phyloP scores from a whole-genome alignment of 92 coral and sea anemone genomes.

The Porites lobata region DNA sequence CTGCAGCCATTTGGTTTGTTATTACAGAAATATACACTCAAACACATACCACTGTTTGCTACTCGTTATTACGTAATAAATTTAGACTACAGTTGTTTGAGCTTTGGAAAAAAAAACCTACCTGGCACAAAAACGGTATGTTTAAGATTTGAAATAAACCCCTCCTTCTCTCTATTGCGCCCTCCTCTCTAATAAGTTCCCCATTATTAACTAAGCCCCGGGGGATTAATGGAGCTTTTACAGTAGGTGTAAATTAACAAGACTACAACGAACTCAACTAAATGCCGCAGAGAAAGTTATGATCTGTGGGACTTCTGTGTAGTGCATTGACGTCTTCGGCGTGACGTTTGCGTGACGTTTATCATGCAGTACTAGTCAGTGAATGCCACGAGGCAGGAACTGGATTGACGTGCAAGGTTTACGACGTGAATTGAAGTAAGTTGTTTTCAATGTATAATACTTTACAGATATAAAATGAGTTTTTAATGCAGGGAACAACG shows the following conservation, averaged over 20 bases:
- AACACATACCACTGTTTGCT: conserved; percentile 18
- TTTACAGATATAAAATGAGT: neutral
- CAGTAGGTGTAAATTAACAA: neutral
- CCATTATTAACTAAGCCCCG: conserved; percentile 7
- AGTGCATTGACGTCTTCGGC: neutral
- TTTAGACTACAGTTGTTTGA: conserved; percentile 23
- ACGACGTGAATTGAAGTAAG: neutral
- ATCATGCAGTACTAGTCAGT: neutral
- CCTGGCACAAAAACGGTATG: conserved; percentile 12
- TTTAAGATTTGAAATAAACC: conserved; percentile 36
- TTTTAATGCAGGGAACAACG: neutral
- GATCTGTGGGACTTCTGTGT: neutral
- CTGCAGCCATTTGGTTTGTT: neutral
- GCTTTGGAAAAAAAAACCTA: conserved; percentile 12
- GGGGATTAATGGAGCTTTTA: conserved; percentile 5
- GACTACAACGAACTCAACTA: neutral
- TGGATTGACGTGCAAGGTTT: neutral
- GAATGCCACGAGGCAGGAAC: conserved; percentile 1
- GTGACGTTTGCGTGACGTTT: conserved; percentile 9
- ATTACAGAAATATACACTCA: neutral
- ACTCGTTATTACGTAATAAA: conserved; percentile 15
- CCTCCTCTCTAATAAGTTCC: neutral
- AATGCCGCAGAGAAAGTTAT: neutral
- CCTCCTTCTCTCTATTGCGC: conserved; percentile 1
- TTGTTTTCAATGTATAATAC: neutral